Percentiles rank a stretch among this genome's conserved stretches.
phyloP scores from a whole-genome alignment of 1,140 invertebrate genomes.

The Brachionus angularis region DNA sequence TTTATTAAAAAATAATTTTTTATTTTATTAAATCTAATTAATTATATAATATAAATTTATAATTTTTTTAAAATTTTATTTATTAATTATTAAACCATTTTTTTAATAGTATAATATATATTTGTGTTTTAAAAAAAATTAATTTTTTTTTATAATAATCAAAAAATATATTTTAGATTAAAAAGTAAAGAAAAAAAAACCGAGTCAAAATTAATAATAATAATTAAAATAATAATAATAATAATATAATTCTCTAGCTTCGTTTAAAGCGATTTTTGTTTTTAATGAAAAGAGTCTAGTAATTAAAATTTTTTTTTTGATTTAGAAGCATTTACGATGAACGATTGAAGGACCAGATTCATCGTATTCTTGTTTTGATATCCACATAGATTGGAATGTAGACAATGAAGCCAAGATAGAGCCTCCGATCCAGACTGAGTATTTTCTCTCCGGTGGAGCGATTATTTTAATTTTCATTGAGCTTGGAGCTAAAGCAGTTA shows the following conservation, averaged over 20 bases:
- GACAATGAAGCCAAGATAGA: constrained; percentile 62
- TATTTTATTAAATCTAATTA: too few species aligned
- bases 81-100: too few species aligned
- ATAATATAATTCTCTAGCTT: neutral
- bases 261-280: neutral
- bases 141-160: too few species aligned
- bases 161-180: too few species aligned
- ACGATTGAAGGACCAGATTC: constrained; percentile 87
- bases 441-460: constrained; percentile 57
- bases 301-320: neutral
- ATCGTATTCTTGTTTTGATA: constrained; percentile 72
- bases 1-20: too few species aligned
- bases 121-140: too few species aligned
- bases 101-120: too few species aligned
- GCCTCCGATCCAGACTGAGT: constrained; percentile 47
- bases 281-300: neutral
- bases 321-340: constrained; percentile 91
- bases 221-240: neutral
- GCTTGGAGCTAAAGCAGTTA: constrained; percentile 54
- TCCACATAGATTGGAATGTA: constrained; percentile 67
- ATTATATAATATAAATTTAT: too few species aligned
- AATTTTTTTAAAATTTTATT: too few species aligned
- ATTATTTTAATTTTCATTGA: constrained; percentile 67
- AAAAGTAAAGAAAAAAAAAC: too few species aligned
- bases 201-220: neutral